These are phyloP conservation scores for Chionoecetes opilio DNA, from an alignment of 1,140 invertebrate genomes.

Conservation along the genomic window DNA sequence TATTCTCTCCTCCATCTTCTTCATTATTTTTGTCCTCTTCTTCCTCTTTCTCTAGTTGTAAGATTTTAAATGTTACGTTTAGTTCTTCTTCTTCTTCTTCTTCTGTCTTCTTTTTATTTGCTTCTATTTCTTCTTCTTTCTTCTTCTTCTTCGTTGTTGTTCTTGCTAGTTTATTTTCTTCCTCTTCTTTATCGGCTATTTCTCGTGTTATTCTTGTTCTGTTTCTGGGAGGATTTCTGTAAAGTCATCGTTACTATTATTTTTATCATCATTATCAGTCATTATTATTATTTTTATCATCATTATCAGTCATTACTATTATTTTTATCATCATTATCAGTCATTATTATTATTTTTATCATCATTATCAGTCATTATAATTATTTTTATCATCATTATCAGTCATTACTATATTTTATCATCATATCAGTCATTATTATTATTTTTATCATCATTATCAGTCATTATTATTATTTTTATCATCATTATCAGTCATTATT, in stretches of 20 bases:
- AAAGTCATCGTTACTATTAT: not conserved
- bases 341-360: too few species aligned
- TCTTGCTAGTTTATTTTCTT: not conserved
- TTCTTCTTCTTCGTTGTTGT: too few species aligned
- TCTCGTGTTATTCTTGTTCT: not conserved
- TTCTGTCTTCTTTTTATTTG: not conserved
- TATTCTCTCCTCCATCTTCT: not conserved
- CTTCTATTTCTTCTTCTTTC: not conserved
- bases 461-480: too few species aligned
- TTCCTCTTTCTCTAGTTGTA: not conserved
- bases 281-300: not conserved
- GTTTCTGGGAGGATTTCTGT: slow-evolving; percentile 30
- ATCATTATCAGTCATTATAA: too few species aligned
- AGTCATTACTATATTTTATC: too few species aligned
- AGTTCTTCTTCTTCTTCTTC: not conserved
- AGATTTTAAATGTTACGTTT: not conserved
- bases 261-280: not conserved
- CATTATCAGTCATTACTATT: not conserved
- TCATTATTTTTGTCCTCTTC: not conserved
- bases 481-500: too few species aligned
- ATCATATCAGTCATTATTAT: too few species aligned
- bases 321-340: too few species aligned
- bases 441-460: too few species aligned
- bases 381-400: too few species aligned
- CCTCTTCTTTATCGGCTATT: not conserved